Evolutionary conservation across 2,113 vertebrate genomes (phyloP), one percentile per base, ranked within the genome.

Genomic region (Petroica traversi): DNA sequence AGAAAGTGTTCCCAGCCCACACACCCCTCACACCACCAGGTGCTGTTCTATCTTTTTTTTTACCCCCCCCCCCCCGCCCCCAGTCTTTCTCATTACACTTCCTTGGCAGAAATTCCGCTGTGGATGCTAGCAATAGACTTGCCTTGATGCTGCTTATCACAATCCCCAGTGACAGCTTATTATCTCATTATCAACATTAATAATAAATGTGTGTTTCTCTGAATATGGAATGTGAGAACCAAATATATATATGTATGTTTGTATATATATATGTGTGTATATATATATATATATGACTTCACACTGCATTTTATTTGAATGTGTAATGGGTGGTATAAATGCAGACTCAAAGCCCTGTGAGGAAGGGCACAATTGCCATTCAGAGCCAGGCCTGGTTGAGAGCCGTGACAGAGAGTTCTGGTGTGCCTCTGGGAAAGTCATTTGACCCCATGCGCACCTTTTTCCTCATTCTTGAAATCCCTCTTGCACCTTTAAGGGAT

Each of bases 181-280:
- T 96, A 96, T 92, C 93, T 96, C 82, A 93, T 96, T 96, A 96
- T 94, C 75, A 76, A 59, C 85, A 84, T 92, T 95, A 96, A 93
- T 94, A 96, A 96, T 78, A 86, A 96, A 85, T 1, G 0, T 81
- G 85, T 76, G 72, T 94, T 94, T 66, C 88, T 90, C 85, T 74
- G 89, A 94, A 95, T 95, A 69, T 14, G 67, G 55, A 80, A 71
- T 74, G 43, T 83, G 88, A 97, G 67, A 89, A 73, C 63, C 3
- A 4, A 61, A 52, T 66, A 66, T 31, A 55, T 40, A 52, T 66
- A 66, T 31, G 48, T 40, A 40, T 31, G 17, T 34, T 8, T 38
- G 5, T 33, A 7, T 36, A 43, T 77, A 46, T 69, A 23, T 77
- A 38, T 59, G 2, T 49, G 8, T 34, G 16, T 33, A 12, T 20